Base-by-base conservation (phyloP, 2,888 invertebrate genomes). In the Trichogramma dendrolimi region DNA sequence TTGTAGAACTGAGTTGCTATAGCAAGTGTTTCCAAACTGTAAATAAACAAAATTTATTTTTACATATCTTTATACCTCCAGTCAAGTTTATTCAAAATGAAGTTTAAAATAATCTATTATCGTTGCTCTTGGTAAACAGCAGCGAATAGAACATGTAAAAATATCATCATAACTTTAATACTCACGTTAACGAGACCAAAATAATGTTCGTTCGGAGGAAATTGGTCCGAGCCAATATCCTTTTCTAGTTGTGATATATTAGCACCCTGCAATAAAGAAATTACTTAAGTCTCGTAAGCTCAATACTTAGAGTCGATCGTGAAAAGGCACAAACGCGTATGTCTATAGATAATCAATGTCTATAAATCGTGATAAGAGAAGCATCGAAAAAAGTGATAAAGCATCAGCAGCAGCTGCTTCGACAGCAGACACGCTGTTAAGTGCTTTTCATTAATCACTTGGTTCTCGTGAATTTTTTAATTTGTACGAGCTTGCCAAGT, bases 21-120 rank as follows among this genome's bases (percentile, higher is more conserved):
- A 99, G 82, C 99, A 99, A 42, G 99, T 99, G 82, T 99, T 99
- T 71, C 99, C 99, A 85, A 99, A 99, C 92, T 93, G 83, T 70
- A 87, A 85, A 75, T 57, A 60, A 71, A 73, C 27, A 27, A 27
- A 27, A 27, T 27, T 27, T 27, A 27, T 27, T 27, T 27, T 27
- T 27, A 27, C 27, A 27, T 27, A 27, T 27, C 27, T 65, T 41
- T 11, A 39, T 48, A 6, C 6, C n/a, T 46, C 38, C 8, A 49
- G 7, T 48, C 48, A 65, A 61, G 52, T 55, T 59, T 58, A 43
- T 14, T 64, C 27, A 38, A 47, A 41, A 27, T 48, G 41, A 52
- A 49, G 53, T 56, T 56, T 39, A 14, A 41, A 56, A 43, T 27
- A 43, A 41, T 50, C 43, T 43, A 43, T 47, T 59, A 39, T 38